A percentile compares a stretch with the other conserved stretches of the same genome.
Evolutionary conservation across 2,113 vertebrate species (phyloP).

Genomic region (Nesogale talazaci): DNA sequence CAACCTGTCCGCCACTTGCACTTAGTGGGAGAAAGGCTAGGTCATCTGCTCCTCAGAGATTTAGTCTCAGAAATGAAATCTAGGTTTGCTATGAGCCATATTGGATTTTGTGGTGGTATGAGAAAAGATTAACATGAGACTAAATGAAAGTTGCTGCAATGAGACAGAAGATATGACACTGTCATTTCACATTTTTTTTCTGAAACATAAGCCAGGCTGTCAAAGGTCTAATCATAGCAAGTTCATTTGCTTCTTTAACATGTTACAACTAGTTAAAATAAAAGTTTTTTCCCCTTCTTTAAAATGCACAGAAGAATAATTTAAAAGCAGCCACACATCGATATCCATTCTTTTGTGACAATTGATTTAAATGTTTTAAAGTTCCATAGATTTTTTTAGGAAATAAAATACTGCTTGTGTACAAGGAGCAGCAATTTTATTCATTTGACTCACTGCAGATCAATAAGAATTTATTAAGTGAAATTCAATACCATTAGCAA

Average conservation of each 20-base stretch:
- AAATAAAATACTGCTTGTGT: background rate
- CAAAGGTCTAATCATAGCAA: background rate
- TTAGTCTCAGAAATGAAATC: too few relatives aligned
- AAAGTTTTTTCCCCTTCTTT: background rate
- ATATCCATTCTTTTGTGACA: background rate
- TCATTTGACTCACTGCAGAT: background rate
- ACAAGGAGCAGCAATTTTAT: background rate
- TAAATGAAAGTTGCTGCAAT: background rate
- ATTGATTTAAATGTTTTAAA: background rate
- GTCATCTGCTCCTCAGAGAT: too few relatives aligned
- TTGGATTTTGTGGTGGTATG: too few relatives aligned
- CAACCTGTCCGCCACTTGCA: too few relatives aligned
- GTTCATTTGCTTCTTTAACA: background rate
- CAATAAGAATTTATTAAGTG: constrained; percentile 19
- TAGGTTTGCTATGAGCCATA: too few relatives aligned
- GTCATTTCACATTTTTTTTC: background rate
- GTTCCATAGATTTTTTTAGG: background rate
- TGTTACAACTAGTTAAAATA: background rate
- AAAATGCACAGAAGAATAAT: background rate
- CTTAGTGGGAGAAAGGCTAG: too few relatives aligned
- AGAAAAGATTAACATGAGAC: background rate
- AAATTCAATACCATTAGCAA: background rate
- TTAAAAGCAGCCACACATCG: background rate
- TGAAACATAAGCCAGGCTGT: background rate
- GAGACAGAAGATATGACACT: background rate